Evolutionary conservation across 2,797 vertebrate genomes (phyloP).

Genomic region (Coranthus polyacanthus): DNA sequence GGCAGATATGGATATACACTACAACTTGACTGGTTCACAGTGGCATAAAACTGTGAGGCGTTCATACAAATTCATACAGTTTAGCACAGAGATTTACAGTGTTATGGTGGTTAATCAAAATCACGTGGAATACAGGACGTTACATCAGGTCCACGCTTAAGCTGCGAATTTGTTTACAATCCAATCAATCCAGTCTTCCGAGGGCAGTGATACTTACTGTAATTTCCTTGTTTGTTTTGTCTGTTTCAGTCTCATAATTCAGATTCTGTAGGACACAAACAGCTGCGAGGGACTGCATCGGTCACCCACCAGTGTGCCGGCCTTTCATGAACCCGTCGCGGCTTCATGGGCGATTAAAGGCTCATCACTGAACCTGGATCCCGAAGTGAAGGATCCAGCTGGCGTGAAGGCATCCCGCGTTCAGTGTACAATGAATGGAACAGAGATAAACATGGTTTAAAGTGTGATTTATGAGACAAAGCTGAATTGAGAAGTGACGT

Average conservation of each 20-base stretch:
- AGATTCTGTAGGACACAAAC: constrained; percentile 1
- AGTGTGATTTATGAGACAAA: constrained; percentile 2
- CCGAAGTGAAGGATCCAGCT: constrained; percentile 5
- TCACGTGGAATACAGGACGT: no score
- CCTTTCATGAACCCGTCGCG: neutral
- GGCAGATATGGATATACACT: no score
- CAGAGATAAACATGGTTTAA: constrained; percentile 1
- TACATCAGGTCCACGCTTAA: no score
- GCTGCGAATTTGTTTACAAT: no score
- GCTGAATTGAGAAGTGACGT: constrained; percentile 1
- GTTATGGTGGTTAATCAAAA: no score
- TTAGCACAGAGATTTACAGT: no score
- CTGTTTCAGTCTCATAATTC: neutral
- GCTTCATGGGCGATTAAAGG: constrained; percentile 21
- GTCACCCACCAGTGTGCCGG: neutral
- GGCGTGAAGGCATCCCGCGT: neutral
- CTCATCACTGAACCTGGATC: constrained; percentile 13
- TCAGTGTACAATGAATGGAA: neutral
- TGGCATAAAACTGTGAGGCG: no score
- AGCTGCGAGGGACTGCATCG: constrained; percentile 10
- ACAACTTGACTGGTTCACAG: no score
- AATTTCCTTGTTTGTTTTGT: constrained; percentile 17
- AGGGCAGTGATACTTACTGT: neutral
- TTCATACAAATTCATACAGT: no score
- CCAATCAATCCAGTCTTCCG: neutral